Evolutionary conservation across 2,113 vertebrate species (phyloP).

Genomic region (Puma concolor): DNA sequence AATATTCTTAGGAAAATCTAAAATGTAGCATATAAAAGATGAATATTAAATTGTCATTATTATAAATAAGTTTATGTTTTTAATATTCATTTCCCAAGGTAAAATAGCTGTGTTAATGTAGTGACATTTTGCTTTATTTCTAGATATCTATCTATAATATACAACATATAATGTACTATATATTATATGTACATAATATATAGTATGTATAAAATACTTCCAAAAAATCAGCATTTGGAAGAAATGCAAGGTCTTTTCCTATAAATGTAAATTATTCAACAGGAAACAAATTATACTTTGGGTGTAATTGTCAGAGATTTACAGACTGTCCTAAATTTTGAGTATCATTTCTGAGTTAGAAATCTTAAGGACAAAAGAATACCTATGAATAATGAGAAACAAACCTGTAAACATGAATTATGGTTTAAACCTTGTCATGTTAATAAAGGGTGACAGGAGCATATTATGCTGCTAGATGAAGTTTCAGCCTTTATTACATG

Average conservation of each 20-base stretch:
- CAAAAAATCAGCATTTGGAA: neutral
- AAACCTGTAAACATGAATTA: constrained; percentile 68
- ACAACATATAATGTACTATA: neutral
- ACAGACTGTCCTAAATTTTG: neutral
- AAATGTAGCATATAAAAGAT: neutral
- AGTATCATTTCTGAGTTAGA: constrained; percentile 25
- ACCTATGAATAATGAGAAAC: constrained; percentile 64
- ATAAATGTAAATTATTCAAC: neutral
- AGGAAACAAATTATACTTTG: neutral
- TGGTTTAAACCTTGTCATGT: constrained; percentile 72
- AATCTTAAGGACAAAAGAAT: constrained; percentile 52
- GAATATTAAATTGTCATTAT: neutral
- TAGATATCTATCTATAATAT: neutral
- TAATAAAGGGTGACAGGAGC: constrained; percentile 70
- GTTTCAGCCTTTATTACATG: constrained; percentile 71
- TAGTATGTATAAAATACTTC: neutral
- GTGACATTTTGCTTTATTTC: neutral
- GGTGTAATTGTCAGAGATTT: neutral
- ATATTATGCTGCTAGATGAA: constrained; percentile 73
- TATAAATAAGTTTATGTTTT: neutral
- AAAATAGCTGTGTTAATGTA: neutral
- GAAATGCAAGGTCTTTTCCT: neutral
- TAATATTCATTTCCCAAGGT: neutral
- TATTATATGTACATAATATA: neutral
- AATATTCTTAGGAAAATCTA: neutral